Conservation (phyloP, 2,888 invertebrate species). For the Drosophila austrosaltans region DNA sequence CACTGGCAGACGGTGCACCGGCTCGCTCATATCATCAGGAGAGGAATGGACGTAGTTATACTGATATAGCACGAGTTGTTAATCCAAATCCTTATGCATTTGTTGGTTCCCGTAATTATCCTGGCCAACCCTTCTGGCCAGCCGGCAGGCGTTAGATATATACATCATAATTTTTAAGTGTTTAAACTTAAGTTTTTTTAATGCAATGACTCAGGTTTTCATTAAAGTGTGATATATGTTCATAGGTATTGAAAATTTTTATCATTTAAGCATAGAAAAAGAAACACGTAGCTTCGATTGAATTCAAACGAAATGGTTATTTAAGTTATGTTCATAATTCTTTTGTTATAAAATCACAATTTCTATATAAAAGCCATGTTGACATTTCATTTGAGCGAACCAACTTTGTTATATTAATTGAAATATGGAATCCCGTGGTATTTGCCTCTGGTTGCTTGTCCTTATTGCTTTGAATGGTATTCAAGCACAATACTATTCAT, state of each 20-base stretch:
- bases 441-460: neutral
- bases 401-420: neutral
- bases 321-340: neutral
- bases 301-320: neutral
- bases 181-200: neutral
- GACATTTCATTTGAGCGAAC: neutral
- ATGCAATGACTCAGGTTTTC: constrained; percentile 18
- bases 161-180: neutral
- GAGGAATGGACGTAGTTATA: constrained; percentile 85
- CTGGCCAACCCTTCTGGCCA: constrained; percentile 86
- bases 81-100: constrained; percentile 86
- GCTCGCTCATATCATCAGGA: constrained; percentile 27
- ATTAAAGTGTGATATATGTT: constrained; percentile 14
- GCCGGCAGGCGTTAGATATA: constrained; percentile 47
- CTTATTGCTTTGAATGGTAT: neutral
- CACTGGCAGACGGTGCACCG: constrained; percentile 25
- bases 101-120: constrained; percentile 81
- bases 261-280: constrained; percentile 1
- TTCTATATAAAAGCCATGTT: neutral
- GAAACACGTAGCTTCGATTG: constrained; percentile 3
- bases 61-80: constrained; percentile 88
- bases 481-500: neutral
- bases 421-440: neutral
- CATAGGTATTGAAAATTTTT: neutral
- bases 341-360: neutral